Base-by-base conservation (phyloP, 2,888 invertebrate species). In the Crossocerus cetratus region DNA sequence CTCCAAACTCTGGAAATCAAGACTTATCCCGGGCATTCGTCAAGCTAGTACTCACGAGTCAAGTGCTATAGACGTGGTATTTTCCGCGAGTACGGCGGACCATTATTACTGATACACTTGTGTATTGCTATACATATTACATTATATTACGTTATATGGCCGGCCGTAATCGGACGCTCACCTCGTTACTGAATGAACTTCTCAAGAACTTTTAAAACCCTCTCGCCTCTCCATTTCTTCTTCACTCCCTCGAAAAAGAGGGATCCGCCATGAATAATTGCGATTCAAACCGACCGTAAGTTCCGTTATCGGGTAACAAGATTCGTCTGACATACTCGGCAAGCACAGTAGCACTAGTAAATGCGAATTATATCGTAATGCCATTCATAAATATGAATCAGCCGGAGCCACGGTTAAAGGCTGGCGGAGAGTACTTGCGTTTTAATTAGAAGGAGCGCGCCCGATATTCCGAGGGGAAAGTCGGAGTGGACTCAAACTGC, bases 401-500 rank as follows among this genome's bases (percentile, higher is more conserved):
- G 49, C 16, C 49, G 8, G 16, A 2, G 49, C 49, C 2, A 11
- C 49, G n/a, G 49, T 49, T 32, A 32, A 32, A 32, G 32, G 11
- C 32, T 11, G 49, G 49, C 14, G n/a, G 49, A 49, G 14, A 16
- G 14, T 49, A 49, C 49, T 49, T 49, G 49, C 49, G 4, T 49
- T 20, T 20, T 56, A 56, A 56, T 8, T 22, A 14, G 18, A 22
- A 4, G 16, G 14, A 14, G 49, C 49, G 14, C n/a, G 16, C 49
- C n/a, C 13, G 23, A 4, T 4, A 14, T 5, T 55, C 5, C 23
- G 23, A 57, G 14, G 16, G 32, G 22, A 49, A 14, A 13, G 11
- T 59, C 42, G 13, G 32, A 32, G 8, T 44, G 20, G 22, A 20
- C 21, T 54, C 49, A 56, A 69, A 55, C 49, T 49, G 58, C 69